Base-by-base conservation (phyloP, 1,140 invertebrate species). In the Penaeus indicus region DNA sequence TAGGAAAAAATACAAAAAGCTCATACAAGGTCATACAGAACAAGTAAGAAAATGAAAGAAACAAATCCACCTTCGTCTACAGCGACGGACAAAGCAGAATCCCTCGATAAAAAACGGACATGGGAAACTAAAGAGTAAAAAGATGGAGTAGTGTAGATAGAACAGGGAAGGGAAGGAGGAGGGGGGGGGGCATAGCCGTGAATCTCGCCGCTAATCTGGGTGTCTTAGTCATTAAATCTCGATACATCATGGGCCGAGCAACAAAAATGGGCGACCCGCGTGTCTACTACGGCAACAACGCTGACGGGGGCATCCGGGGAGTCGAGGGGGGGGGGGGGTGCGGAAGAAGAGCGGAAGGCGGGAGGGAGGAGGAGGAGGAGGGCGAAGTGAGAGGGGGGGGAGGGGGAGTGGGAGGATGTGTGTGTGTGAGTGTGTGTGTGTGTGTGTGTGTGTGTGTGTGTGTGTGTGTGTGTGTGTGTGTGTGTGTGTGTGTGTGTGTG, bases 211-310 rank as follows among this genome's bases (percentile, higher is more conserved):
- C 81, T 67, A 85, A 85, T 85, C 84, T 85, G 1, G 69, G 84
- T 62, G 72, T 60, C 25, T 18, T 22, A 85, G 84, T 85, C 84
- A 85, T 85, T 85, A 85, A 85, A 85, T 85, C 60, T 85, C 84
- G 84, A 85, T 85, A 78, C 84, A 85, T 85, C 84, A 85, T 78
- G 84, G 67, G n/a, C 47, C 18, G 62, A 38, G 19, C 38, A 67
- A 67, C 67, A 84, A 54, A 47, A 54, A 75, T 38, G 54, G 75
- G n/a, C 32, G 47, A 61, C 38, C 72, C 75, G 18, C 72, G 64
- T 84, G 64, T 85, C 27, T 83, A 18, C 11, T 61, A 18, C 47
- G 21, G 60, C 42, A 60, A 64, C 81, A 64, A 19, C 63, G 22
- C 32, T 78, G 42, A 32, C 25, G 42, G 42, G 27, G 67, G 16